Conservation (phyloP, 2,797 vertebrate genomes). For the Gila robusta region DNA sequence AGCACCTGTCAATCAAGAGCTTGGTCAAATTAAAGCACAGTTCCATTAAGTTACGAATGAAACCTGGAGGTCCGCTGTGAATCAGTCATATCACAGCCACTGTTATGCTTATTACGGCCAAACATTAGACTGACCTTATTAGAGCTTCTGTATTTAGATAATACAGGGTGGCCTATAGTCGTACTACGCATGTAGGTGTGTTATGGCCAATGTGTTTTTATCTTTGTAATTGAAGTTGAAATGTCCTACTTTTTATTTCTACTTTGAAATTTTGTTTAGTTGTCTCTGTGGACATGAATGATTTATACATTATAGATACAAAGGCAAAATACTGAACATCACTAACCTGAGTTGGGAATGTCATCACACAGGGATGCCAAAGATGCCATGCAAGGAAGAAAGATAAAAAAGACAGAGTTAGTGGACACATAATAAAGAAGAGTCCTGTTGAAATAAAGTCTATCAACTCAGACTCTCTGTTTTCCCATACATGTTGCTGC, state of each 20-base stretch:
- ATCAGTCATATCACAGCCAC: constrained; percentile 83
- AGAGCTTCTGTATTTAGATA: constrained; percentile 45
- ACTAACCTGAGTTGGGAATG: constrained; percentile 74
- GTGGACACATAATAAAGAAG: constrained; percentile 51
- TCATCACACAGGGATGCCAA: constrained; percentile 58
- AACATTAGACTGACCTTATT: constrained; percentile 45
- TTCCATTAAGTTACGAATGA: constrained; percentile 82
- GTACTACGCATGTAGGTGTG: not conserved
- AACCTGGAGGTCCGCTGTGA: constrained; percentile 79
- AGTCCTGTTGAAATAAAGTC: constrained; percentile 21
- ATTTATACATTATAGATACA: constrained; percentile 17
- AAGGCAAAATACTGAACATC: constrained; percentile 37
- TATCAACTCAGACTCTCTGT: constrained; percentile 26
- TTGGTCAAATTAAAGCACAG: constrained; percentile 85
- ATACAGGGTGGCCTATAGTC: constrained; percentile 10
- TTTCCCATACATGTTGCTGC: constrained; percentile 24
- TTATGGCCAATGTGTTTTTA: constrained; percentile 24
- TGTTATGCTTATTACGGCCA: constrained; percentile 77
- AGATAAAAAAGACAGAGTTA: constrained; percentile 56
- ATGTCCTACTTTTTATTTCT: not conserved
- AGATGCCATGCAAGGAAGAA: constrained; percentile 60
- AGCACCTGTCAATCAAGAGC: constrained; percentile 83
- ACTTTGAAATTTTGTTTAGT: not conserved
- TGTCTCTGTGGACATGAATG: constrained; percentile 24
- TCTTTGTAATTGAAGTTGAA: constrained; percentile 37